Percentiles rank a stretch among this genome's conserved stretches.
Evolutionary conservation across 2,113 vertebrate genomes (phyloP).

Genomic region (Calypte anna): DNA sequence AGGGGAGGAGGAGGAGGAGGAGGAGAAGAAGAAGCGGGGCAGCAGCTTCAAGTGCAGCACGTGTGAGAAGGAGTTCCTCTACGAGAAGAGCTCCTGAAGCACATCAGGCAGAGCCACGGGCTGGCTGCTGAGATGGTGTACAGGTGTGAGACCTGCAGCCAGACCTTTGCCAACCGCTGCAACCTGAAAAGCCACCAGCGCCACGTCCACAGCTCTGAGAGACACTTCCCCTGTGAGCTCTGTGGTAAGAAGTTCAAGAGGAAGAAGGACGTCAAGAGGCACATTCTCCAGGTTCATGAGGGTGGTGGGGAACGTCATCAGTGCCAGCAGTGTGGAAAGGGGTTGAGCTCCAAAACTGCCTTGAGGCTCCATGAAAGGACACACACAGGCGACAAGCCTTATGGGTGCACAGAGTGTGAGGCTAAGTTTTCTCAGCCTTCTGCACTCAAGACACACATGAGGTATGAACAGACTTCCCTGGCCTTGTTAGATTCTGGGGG

Average conservation of each 20-base stretch:
- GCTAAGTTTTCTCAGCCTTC: conserved; percentile 96
- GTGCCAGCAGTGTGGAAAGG: conserved; percentile 90
- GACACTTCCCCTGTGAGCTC: conserved; percentile 87
- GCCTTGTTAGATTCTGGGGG: conserved; percentile 45
- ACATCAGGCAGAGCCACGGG: conserved; percentile 83
- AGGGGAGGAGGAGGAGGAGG: not conserved
- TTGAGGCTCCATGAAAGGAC: conserved; percentile 91
- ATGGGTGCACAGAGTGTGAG: conserved; percentile 85
- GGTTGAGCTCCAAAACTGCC: conserved; percentile 92
- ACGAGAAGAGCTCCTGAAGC: conserved; percentile 83
- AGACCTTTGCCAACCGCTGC: conserved; percentile 95
- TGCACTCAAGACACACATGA: conserved; percentile 94
- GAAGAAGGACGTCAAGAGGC: conserved; percentile 94
- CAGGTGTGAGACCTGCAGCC: conserved; percentile 89
- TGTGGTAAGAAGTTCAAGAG: conserved; percentile 96
- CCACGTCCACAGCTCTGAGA: conserved; percentile 93
- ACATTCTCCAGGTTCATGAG: conserved; percentile 94
- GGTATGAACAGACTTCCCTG: conserved; percentile 77
- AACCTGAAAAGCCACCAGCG: conserved; percentile 95
- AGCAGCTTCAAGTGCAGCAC: conserved; percentile 83
- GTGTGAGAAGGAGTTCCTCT: conserved; percentile 73
- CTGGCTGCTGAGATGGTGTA: conserved; percentile 82
- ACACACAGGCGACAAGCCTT: conserved; percentile 91
- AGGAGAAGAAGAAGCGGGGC: conserved; percentile 65
- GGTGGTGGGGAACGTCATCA: conserved; percentile 84